phyloP scores from a whole-genome alignment of 2,113 vertebrate genomes.

The Halcyon malimbica region DNA sequence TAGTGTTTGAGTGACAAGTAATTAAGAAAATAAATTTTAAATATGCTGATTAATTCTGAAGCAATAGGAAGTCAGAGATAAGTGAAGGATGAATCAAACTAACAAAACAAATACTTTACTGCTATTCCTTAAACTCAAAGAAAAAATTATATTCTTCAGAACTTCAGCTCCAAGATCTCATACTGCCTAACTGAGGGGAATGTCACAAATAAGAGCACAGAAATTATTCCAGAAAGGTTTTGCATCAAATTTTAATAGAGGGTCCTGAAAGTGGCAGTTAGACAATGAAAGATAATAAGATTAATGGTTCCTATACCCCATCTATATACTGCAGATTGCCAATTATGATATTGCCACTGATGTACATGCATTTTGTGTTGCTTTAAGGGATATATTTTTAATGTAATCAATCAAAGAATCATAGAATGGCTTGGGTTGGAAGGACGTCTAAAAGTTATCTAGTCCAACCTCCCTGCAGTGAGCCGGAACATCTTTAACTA shows the following conservation, averaged over 20 bases:
- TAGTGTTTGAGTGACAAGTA: background rate
- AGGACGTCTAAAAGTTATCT: no score
- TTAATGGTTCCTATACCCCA: background rate
- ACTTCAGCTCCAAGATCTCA: background rate
- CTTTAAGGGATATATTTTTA: background rate
- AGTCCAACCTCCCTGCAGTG: no score
- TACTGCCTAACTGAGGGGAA: background rate
- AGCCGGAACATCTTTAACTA: no score
- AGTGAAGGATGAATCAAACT: background rate
- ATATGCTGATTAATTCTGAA: background rate
- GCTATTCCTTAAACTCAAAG: background rate
- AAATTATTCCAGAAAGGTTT: background rate
- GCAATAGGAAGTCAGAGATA: background rate
- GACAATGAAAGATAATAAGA: background rate
- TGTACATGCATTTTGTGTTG: background rate
- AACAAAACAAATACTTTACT: background rate
- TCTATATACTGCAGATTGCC: background rate
- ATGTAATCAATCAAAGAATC: background rate
- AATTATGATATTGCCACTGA: background rate
- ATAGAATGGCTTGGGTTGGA: no score
- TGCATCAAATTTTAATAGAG: background rate
- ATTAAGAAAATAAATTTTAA: background rate
- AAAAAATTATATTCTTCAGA: background rate
- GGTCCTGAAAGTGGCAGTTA: background rate
- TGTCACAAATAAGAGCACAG: background rate